These are phyloP conservation scores for Xiphias gladius DNA, from an alignment of 2,113 vertebrate genomes.

Conservation along the genomic window DNA sequence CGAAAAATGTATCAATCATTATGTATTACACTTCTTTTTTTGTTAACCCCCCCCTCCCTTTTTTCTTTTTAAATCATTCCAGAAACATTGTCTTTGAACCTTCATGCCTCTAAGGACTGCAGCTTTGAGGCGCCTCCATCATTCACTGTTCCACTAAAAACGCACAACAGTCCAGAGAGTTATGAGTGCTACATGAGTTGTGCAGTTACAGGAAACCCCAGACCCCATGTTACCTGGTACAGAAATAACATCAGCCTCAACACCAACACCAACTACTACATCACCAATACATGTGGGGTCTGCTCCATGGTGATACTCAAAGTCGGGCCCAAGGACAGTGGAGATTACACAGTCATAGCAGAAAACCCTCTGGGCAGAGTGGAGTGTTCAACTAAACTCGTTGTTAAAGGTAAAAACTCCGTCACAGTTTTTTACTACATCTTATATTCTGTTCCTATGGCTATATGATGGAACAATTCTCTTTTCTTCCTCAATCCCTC, in stretches of 20 bases:
- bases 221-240: constrained; percentile 89
- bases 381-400: constrained; percentile 84
- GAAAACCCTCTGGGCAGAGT: constrained; percentile 85
- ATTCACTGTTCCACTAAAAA: constrained; percentile 86
- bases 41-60: neutral
- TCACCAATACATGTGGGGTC: constrained; percentile 88
- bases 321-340: constrained; percentile 84
- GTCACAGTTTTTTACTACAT: neutral
- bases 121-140: constrained; percentile 81
- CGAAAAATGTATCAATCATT: neutral
- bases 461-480: neutral
- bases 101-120: constrained; percentile 74
- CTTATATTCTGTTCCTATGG: neutral
- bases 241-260: constrained; percentile 85
- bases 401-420: constrained; percentile 83
- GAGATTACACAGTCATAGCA: constrained; percentile 87
- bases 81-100: constrained; percentile 79
- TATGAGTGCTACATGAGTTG: constrained; percentile 91
- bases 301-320: constrained; percentile 88
- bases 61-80: constrained; percentile 28
- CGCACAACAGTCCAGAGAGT: constrained; percentile 83
- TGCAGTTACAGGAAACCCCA: constrained; percentile 86
- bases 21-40: neutral
- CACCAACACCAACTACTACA: constrained; percentile 80
- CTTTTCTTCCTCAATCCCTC: neutral